These are phyloP conservation scores for Drepanosiphum platanoidis DNA, from an alignment of 2,888 invertebrate genomes.

Conservation along the genomic window DNA sequence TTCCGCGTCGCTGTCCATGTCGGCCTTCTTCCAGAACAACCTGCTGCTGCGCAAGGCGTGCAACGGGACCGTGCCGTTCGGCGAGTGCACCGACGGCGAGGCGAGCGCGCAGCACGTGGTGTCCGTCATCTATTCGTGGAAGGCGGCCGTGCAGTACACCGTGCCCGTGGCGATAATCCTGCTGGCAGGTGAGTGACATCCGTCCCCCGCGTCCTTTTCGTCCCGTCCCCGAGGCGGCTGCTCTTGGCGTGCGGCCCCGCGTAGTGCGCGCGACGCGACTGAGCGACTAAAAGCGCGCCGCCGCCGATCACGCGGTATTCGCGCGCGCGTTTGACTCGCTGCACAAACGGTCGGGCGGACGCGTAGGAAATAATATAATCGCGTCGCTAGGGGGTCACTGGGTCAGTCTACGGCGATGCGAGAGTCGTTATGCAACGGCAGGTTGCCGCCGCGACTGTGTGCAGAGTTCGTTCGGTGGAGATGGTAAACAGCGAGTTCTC, in stretches of 20 bases:
- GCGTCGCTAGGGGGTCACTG: no score
- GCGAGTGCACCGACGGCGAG: slow-evolving; percentile 62
- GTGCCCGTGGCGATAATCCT: slow-evolving; percentile 39
- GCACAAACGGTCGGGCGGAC: no score
- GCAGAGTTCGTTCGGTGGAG: no score
- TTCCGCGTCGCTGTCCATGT: slow-evolving; percentile 44
- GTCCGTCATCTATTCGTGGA: slow-evolving; percentile 58
- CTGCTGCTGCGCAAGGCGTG: slow-evolving; percentile 57
- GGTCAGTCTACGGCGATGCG: no score
- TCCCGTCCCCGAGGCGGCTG: background rate
- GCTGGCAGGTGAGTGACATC: slow-evolving; percentile 6
- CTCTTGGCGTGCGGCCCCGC: background rate
- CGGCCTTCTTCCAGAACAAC: slow-evolving; percentile 55
- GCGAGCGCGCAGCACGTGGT: slow-evolving; percentile 64
- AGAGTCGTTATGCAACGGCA: no score
- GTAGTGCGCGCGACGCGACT: background rate
- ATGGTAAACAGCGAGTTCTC: no score
- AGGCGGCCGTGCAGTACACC: slow-evolving; percentile 19
- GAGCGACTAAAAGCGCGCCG: background rate
- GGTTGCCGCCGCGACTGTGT: no score
- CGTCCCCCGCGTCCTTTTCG: background rate
- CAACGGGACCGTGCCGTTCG: slow-evolving; percentile 61
- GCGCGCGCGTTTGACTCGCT: no score
- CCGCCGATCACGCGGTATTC: background rate
- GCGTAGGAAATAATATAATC: no score